phyloP scores from a whole-genome alignment of 2,888 invertebrate genomes.

The Synergus gifuensis region DNA sequence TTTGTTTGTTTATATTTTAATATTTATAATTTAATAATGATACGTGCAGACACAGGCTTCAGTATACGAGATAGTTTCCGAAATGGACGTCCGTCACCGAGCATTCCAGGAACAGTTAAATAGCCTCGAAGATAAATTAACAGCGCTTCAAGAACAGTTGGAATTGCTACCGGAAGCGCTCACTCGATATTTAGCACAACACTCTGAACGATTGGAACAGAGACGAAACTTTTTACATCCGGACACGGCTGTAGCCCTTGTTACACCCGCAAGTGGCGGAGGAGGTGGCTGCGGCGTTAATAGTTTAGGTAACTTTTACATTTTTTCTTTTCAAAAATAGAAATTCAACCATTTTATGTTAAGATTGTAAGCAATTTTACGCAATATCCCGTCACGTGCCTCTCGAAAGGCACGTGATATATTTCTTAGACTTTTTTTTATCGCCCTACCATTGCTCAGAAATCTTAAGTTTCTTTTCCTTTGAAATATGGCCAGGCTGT shows the following conservation, averaged over 20 bases:
- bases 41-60: conserved; percentile 95
- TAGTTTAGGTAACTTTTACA: conserved; percentile 12
- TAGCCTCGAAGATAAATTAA: conserved; percentile 95
- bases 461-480: not conserved
- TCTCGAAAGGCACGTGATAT: not conserved
- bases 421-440: conserved; percentile 21
- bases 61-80: conserved; percentile 98
- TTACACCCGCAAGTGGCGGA: conserved; percentile 79
- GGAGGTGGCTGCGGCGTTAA: conserved; percentile 77
- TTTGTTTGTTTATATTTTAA: too few relatives aligned
- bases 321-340: not conserved
- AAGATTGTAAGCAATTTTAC: too few relatives aligned
- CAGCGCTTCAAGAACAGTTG: conserved; percentile 91
- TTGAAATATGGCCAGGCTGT: conserved; percentile 26
- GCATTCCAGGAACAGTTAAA: conserved; percentile 95
- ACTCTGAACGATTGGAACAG: conserved; percentile 88
- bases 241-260: conserved; percentile 85
- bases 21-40: conserved; percentile 5
- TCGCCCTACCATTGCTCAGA: not conserved
- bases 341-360: not conserved
- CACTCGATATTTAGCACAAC: conserved; percentile 86
- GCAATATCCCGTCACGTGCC: too few relatives aligned
- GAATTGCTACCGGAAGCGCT: conserved; percentile 91
- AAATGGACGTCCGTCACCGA: conserved; percentile 97
- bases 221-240: conserved; percentile 92